Conservation (phyloP, 2,113 vertebrate genomes). For the Erpornis zantholeuca region DNA sequence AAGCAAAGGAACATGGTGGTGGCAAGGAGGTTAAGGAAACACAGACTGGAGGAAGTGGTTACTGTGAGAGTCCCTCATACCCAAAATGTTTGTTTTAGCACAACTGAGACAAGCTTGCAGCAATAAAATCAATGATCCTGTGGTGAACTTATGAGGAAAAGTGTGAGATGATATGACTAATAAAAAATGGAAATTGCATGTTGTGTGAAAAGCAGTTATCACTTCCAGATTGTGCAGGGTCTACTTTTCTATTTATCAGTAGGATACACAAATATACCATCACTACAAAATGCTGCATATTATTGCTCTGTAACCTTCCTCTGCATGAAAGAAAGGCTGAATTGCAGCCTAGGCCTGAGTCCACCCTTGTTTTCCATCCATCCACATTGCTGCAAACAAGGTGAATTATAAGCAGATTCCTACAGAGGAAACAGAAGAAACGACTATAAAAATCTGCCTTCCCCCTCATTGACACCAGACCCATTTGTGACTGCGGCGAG, state of each 20-base stretch:
- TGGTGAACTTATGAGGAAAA: not conserved
- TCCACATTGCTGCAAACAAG: not conserved
- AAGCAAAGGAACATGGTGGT: not conserved
- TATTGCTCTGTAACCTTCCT: not conserved
- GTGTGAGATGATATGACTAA: not conserved
- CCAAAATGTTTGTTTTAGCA: not conserved
- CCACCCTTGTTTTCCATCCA: not conserved
- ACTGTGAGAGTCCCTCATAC: not conserved
- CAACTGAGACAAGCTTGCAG: not conserved
- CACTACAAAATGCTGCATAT: not conserved
- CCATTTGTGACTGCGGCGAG: fast-evolving
- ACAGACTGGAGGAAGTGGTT: not conserved
- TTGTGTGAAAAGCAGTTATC: not conserved
- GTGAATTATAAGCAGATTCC: not conserved
- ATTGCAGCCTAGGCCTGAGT: not conserved
- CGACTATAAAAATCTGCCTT: not conserved
- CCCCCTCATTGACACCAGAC: not conserved
- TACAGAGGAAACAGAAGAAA: not conserved
- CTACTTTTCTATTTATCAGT: not conserved
- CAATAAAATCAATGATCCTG: not conserved
- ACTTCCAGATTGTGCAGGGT: not conserved
- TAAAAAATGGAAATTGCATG: not conserved
- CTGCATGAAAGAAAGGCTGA: not conserved
- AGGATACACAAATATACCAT: fast-evolving
- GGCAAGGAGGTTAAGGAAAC: not conserved